Percentiles rank a stretch among this genome's conserved stretches.
These are phyloP conservation scores for Mamestra brassicae DNA, from an alignment of 2,888 invertebrate species.

Conservation along the genomic window DNA sequence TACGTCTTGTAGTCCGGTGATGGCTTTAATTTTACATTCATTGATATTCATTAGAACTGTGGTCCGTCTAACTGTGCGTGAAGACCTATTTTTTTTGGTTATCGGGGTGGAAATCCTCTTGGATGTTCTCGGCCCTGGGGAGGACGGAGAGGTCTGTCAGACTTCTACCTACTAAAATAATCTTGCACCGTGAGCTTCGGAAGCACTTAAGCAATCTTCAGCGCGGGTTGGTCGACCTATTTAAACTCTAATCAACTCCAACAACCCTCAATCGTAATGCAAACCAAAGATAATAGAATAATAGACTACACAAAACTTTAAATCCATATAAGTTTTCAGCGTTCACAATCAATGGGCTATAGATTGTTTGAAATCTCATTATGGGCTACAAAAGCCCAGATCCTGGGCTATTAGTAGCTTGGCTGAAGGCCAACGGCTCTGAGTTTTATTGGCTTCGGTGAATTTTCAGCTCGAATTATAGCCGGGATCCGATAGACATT, in stretches of 20 bases:
- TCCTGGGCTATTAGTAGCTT: constrained; percentile 72
- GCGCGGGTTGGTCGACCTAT: neutral
- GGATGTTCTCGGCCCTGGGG: too few species aligned
- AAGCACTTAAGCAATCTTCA: too few species aligned
- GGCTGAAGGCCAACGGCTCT: constrained; percentile 76
- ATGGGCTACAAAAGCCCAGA: constrained; percentile 73
- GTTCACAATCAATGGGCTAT: constrained; percentile 57
- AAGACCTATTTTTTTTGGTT: too few species aligned
- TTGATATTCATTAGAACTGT: too few species aligned
- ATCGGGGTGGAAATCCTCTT: too few species aligned
- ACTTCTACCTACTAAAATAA: too few species aligned
- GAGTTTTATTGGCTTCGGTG: constrained; percentile 80
- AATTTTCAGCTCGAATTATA: constrained; percentile 82
- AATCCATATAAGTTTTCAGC: constrained; percentile 48
- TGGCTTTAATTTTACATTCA: too few species aligned
- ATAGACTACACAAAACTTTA: constrained; percentile 37
- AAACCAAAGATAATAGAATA: constrained; percentile 37
- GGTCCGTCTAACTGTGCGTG: too few species aligned
- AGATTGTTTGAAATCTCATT: constrained; percentile 80
- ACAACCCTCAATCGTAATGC: neutral
- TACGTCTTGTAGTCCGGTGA: too few species aligned
- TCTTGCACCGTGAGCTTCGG: too few species aligned
- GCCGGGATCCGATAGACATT: constrained; percentile 71
- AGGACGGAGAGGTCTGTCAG: too few species aligned
- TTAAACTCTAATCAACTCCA: constrained; percentile 5